Evolutionary conservation across 2,113 vertebrate genomes (phyloP).

Genomic region (Meriones unguiculatus): DNA sequence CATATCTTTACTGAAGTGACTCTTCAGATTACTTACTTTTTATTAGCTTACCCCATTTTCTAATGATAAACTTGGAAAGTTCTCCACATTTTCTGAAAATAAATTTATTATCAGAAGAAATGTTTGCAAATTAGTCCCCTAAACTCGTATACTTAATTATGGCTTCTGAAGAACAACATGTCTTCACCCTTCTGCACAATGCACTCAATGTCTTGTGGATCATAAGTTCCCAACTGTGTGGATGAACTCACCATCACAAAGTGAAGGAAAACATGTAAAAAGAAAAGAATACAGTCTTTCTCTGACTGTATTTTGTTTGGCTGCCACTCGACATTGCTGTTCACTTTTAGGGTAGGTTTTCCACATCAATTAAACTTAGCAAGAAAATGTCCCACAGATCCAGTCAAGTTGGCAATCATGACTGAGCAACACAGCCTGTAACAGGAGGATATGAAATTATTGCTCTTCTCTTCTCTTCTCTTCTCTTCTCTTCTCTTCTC

Average conservation of each 20-base stretch:
- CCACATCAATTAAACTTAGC: too few relatives aligned
- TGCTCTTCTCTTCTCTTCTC: rapidly evolving
- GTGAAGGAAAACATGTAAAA: neutral
- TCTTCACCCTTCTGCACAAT: neutral
- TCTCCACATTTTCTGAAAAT: neutral
- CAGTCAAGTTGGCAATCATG: neutral
- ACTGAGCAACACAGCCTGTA: neutral
- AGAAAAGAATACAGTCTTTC: neutral
- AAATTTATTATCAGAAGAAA: neutral
- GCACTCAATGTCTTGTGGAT: neutral
- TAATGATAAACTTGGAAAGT: neutral
- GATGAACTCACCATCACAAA: too few relatives aligned
- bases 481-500: rapidly evolving
- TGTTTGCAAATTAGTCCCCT: neutral
- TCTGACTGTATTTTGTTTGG: neutral
- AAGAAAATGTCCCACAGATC: neutral
- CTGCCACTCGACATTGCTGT: neutral
- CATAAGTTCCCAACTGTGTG: neutral
- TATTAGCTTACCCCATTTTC: neutral
- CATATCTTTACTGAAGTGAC: neutral
- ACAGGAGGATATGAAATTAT: neutral
- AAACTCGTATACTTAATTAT: neutral
- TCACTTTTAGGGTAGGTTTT: neutral
- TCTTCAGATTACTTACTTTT: neutral
- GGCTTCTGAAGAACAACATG: neutral